phyloP scores from a whole-genome alignment of 2,888 invertebrate species.

The Ceriagrion tenellum region DNA sequence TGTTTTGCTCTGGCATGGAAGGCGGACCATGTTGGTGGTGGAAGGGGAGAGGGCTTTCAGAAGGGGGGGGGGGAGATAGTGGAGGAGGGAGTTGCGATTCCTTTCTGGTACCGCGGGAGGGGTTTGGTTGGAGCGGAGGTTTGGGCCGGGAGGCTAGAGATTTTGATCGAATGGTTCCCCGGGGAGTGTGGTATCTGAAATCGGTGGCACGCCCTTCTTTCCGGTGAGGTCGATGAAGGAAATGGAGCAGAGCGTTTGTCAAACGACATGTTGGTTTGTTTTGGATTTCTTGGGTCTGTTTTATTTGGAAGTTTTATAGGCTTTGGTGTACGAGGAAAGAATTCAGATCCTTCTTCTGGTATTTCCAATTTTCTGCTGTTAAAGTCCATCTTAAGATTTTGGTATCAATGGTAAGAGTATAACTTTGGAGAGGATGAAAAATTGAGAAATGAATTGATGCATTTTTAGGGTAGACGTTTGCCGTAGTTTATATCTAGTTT shows the following conservation, averaged over 20 bases:
- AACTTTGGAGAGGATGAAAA: background rate
- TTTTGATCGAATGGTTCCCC: slow-evolving; percentile 43
- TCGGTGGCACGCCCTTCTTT: slow-evolving; percentile 5
- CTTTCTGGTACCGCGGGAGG: too few relatives aligned
- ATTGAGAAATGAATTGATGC: background rate
- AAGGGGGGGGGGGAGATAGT: background rate
- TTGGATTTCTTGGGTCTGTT: background rate
- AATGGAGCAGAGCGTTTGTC: slow-evolving; percentile 15
- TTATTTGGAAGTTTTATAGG: background rate
- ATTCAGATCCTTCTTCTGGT: background rate
- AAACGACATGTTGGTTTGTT: background rate
- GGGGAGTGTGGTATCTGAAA: slow-evolving; percentile 19
- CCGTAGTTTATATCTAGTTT: too few relatives aligned
- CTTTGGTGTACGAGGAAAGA: background rate
- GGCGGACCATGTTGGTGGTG: background rate
- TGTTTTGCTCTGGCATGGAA: background rate
- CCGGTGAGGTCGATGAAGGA: background rate
- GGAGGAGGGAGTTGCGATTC: background rate
- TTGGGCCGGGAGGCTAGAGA: background rate
- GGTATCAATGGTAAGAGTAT: background rate
- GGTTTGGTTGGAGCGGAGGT: background rate
- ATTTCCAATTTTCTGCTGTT: background rate
- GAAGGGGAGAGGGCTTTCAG: background rate
- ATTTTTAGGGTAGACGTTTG: too few relatives aligned
- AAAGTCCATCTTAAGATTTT: background rate